Percentiles rank a stretch among this genome's conserved stretches.
These are phyloP conservation scores for Columba livia DNA, from an alignment of 2,113 vertebrate genomes.

Conservation along the genomic window DNA sequence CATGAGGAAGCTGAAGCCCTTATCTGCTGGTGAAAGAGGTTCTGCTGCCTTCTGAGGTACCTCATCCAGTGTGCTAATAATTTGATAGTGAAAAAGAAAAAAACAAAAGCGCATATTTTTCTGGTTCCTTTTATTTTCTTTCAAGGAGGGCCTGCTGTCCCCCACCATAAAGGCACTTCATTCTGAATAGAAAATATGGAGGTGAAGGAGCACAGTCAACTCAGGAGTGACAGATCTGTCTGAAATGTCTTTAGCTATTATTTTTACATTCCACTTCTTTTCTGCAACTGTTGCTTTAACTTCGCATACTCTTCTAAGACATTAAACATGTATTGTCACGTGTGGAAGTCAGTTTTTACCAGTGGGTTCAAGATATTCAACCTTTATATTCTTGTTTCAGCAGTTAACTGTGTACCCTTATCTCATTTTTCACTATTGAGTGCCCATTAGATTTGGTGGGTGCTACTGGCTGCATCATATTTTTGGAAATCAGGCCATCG, in stretches of 20 bases:
- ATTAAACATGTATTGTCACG: neutral
- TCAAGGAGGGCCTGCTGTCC: neutral
- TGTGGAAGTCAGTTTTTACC: neutral
- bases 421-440: neutral
- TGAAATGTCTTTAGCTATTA: neutral
- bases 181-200: neutral
- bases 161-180: fast-evolving
- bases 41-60: neutral
- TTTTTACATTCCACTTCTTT: neutral
- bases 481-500: slow-evolving; percentile 31
- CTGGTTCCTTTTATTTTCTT: neutral
- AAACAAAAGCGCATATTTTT: too few species aligned
- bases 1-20: neutral
- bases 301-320: neutral
- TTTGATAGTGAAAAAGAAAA: neutral
- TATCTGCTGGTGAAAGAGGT: neutral
- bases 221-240: neutral
- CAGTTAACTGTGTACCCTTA: neutral
- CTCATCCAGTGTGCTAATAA: neutral
- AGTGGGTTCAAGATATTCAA: neutral
- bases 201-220: neutral
- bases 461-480: neutral
- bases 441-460: neutral
- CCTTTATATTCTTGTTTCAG: neutral
- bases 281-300: neutral